These are phyloP conservation scores for Bovichtus diacanthus DNA, from an alignment of 2,797 vertebrate genomes.

Conservation along the genomic window DNA sequence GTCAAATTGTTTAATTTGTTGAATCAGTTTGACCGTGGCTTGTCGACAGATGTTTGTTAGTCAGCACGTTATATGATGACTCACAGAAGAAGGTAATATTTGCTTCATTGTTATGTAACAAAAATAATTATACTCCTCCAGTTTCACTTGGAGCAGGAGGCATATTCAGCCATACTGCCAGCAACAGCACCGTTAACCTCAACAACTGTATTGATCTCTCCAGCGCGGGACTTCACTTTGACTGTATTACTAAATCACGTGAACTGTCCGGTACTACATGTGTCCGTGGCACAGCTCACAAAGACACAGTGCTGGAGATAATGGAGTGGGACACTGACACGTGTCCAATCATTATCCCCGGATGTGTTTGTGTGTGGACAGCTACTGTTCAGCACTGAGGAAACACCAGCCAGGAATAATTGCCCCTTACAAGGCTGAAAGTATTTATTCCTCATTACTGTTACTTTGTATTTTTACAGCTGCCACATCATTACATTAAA, in stretches of 20 bases:
- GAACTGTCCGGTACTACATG: not conserved
- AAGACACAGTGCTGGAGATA: constrained; percentile 6
- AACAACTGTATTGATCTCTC: constrained; percentile 33
- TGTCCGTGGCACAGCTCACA: not conserved
- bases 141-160: not conserved
- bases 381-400: not conserved
- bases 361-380: constrained; percentile 8
- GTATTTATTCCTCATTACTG: not conserved
- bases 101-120: constrained; percentile 10
- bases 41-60: constrained; percentile 31
- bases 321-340: constrained; percentile 32
- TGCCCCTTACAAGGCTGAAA: not conserved
- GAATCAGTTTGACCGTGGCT: constrained; percentile 28
- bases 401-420: not conserved
- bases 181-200: constrained; percentile 5
- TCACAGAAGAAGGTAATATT: constrained; percentile 5
- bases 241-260: constrained; percentile 20
- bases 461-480: not conserved
- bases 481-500: not conserved
- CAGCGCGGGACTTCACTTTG: constrained; percentile 8
- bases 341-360: constrained; percentile 16
- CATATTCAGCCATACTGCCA: constrained; percentile 3
- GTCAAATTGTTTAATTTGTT: constrained; percentile 29
- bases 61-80: constrained; percentile 26
- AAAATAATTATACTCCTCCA: constrained; percentile 3